These are phyloP conservation scores for Melinaea marsaeus DNA, from an alignment of 2,888 invertebrate genomes.

Conservation along the genomic window DNA sequence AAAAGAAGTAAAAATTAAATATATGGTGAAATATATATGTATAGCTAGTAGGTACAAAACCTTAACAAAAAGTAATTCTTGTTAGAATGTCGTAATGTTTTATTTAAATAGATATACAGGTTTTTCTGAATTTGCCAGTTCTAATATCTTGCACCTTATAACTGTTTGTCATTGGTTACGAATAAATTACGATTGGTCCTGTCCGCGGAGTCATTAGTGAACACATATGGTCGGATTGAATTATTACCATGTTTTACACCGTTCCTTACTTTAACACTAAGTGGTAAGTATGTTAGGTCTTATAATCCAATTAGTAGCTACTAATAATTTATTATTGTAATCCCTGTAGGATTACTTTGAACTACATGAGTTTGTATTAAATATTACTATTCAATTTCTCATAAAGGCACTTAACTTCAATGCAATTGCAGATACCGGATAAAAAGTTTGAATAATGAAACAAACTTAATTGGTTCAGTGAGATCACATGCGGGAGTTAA, in stretches of 20 bases:
- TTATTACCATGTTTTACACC: constrained; percentile 49
- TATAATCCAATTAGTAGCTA: constrained; percentile 17
- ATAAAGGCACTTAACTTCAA: too few species aligned
- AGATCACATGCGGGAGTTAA: constrained; percentile 17
- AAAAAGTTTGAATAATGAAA: constrained; percentile 26
- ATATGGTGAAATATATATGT: too few species aligned
- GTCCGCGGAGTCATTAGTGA: constrained; percentile 65
- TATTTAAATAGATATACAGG: neutral
- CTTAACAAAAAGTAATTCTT: neutral
- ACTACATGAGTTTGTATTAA: too few species aligned
- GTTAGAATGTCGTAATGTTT: neutral
- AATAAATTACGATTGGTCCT: constrained; percentile 67
- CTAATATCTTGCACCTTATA: constrained; percentile 27
- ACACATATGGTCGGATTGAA: constrained; percentile 56
- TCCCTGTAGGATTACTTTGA: neutral
- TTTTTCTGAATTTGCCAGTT: neutral
- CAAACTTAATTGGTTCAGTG: constrained; percentile 14
- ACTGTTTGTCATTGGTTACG: constrained; percentile 48
- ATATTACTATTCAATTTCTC: too few species aligned
- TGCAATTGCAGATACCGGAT: neutral
- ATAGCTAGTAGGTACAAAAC: too few species aligned
- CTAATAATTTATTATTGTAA: too few species aligned
- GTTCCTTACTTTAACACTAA: constrained; percentile 20
- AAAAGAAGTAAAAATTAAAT: too few species aligned
- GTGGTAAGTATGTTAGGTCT: constrained; percentile 22